Conservation (phyloP, 35 echinoderm and acorn worm genomes). For the Strongylocentrotus purpuratus region DNA sequence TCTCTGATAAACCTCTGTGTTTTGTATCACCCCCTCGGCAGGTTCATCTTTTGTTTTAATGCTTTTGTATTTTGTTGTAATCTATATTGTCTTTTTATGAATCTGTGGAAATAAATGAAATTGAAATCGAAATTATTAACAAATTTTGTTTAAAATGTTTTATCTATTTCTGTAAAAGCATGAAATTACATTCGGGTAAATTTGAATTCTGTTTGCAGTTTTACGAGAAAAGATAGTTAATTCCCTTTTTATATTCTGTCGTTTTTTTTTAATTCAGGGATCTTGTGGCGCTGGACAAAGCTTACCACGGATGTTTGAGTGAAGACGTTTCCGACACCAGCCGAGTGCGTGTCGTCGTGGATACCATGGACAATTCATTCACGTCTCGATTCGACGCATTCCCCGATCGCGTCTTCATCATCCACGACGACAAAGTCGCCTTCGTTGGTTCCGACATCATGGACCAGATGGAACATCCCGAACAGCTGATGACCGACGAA, state of each 20-base stretch:
- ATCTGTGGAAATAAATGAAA: too few species aligned
- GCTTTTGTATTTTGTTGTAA: too few species aligned
- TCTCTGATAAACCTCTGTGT: too few species aligned
- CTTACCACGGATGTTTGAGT: neutral
- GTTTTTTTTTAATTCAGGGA: neutral
- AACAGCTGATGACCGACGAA: conserved; percentile 43
- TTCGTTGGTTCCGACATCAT: conserved; percentile 24
- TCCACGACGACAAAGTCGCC: neutral
- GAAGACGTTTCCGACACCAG: conserved; percentile 21
- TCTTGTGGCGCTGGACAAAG: conserved; percentile 19
- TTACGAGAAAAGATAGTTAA: too few species aligned
- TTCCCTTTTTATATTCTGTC: neutral
- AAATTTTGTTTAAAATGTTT: too few species aligned
- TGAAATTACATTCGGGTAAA: too few species aligned
- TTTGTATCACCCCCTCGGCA: too few species aligned
- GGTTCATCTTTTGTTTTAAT: too few species aligned
- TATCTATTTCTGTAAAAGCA: too few species aligned
- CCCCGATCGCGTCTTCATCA: conserved; percentile 42
- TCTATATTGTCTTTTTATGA: too few species aligned
- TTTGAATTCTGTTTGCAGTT: too few species aligned
- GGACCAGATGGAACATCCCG: conserved; percentile 51
- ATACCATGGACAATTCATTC: conserved; percentile 42
- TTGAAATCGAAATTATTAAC: too few species aligned
- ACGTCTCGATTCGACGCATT: conserved; percentile 24
- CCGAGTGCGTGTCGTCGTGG: conserved; percentile 25